These are phyloP conservation scores for Coelopa pilipes DNA, from an alignment of 2,888 invertebrate species.

Conservation along the genomic window DNA sequence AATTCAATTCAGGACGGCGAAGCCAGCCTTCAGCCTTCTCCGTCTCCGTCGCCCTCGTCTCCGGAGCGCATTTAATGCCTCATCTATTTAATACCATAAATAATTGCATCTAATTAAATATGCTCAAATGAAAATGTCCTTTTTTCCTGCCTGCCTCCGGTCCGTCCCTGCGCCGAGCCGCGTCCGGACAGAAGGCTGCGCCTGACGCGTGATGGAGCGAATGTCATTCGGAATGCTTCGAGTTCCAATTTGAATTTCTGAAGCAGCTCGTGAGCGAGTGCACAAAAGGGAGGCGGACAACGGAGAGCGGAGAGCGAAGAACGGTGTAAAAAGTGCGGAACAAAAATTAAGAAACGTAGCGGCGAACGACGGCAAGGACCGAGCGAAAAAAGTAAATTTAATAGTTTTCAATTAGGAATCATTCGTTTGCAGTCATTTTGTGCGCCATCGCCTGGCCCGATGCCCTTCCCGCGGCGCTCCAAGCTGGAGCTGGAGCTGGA, in stretches of 20 bases:
- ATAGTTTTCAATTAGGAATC: constrained; percentile 66
- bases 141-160: too few relatives aligned
- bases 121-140: constrained; percentile 66
- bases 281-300: constrained; percentile 42
- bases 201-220: constrained; percentile 66
- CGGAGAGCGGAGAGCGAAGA: constrained; percentile 19
- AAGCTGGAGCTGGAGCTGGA: constrained; percentile 13
- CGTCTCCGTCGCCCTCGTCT: constrained; percentile 6
- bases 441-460: too few relatives aligned
- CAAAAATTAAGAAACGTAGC: constrained; percentile 39
- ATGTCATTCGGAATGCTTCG: constrained; percentile 66
- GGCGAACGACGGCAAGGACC: constrained; percentile 41
- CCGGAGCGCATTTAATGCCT: constrained; percentile 62
- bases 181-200: constrained; percentile 52
- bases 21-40: constrained; percentile 16
- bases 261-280: constrained; percentile 42
- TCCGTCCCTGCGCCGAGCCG: constrained; percentile 2
- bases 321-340: constrained; percentile 38
- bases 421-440: constrained; percentile 63
- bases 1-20: constrained; percentile 35
- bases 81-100: constrained; percentile 66
- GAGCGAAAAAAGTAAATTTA: constrained; percentile 55
- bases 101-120: constrained; percentile 66
- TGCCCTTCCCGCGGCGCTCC: too few relatives aligned
- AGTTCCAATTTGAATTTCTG: constrained; percentile 57